These are phyloP conservation scores for Pocota personata DNA, from an alignment of 2,888 invertebrate genomes.

Conservation along the genomic window DNA sequence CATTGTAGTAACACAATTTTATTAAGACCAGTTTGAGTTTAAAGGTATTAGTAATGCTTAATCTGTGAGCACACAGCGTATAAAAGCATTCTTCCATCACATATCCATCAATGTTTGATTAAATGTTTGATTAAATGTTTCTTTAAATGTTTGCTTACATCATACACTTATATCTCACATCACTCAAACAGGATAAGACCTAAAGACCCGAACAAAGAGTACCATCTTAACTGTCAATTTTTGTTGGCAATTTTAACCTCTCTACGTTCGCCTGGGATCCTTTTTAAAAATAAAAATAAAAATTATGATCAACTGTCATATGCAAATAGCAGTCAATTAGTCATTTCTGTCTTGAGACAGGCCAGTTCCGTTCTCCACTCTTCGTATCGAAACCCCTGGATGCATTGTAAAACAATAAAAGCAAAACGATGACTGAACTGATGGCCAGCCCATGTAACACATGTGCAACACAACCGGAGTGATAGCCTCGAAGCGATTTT, in stretches of 20 bases:
- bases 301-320: slow-evolving; percentile 73
- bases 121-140: slow-evolving; percentile 51
- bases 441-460: slow-evolving; percentile 30
- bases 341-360: slow-evolving; percentile 66
- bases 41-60: no score
- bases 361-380: slow-evolving; percentile 24
- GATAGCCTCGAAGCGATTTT: slow-evolving; percentile 70
- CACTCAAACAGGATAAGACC: slow-evolving; percentile 22
- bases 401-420: slow-evolving; percentile 66
- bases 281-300: neutral
- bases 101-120: slow-evolving; percentile 71
- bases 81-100: slow-evolving; percentile 14
- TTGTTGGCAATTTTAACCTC: slow-evolving; percentile 33
- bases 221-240: slow-evolving; percentile 66
- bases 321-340: slow-evolving; percentile 74
- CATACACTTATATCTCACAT: slow-evolving; percentile 33
- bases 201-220: slow-evolving; percentile 36
- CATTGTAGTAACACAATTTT: no score
- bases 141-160: no score
- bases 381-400: neutral
- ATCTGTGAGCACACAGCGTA: neutral
- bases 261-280: neutral
- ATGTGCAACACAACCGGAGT: slow-evolving; percentile 44
- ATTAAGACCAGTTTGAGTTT: no score
- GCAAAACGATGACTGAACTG: slow-evolving; percentile 35